Conservation (phyloP, 2,888 invertebrate species). For the Choristoneura rosaceana region DNA sequence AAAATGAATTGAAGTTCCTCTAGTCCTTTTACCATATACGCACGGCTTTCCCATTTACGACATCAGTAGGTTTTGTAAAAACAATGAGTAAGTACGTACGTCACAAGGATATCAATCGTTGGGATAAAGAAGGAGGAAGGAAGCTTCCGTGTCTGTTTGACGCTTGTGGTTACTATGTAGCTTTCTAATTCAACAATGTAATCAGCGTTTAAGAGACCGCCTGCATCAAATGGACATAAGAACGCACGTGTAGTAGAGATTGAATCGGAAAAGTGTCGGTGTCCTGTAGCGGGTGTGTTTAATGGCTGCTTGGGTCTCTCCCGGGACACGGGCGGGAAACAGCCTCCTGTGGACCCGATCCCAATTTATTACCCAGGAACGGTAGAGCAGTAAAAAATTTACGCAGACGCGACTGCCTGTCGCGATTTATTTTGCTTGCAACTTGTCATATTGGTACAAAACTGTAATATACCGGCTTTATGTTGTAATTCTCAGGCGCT, state of each 20-base stretch:
- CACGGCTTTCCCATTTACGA: too few species aligned
- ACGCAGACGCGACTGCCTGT: conserved; percentile 52
- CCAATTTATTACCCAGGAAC: conserved; percentile 59
- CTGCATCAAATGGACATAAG: conserved; percentile 3
- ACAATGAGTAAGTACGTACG: too few species aligned
- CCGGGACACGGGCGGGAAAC: conserved; percentile 48
- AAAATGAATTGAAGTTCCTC: too few species aligned
- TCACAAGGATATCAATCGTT: too few species aligned
- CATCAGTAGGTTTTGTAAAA: too few species aligned
- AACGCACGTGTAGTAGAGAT: conserved; percentile 41
- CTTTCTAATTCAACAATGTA: background rate
- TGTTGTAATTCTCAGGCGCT: conserved; percentile 2
- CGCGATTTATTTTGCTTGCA: conserved; percentile 54
- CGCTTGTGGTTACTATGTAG: too few species aligned
- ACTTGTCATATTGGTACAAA: conserved; percentile 37
- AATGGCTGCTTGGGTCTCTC: conserved; percentile 52
- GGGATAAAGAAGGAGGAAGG: too few species aligned
- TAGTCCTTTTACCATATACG: too few species aligned
- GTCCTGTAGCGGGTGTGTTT: conserved; percentile 59
- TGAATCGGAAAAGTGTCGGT: conserved; percentile 58
- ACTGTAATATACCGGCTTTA: conserved; percentile 27
- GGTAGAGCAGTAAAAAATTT: conserved; percentile 56
- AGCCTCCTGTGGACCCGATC: conserved; percentile 53
- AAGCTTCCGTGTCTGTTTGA: too few species aligned
- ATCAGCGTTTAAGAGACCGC: conserved; percentile 15